These are phyloP conservation scores for Nansenia antarctica DNA, from an alignment of 2,113 vertebrate genomes.

Conservation along the genomic window DNA sequence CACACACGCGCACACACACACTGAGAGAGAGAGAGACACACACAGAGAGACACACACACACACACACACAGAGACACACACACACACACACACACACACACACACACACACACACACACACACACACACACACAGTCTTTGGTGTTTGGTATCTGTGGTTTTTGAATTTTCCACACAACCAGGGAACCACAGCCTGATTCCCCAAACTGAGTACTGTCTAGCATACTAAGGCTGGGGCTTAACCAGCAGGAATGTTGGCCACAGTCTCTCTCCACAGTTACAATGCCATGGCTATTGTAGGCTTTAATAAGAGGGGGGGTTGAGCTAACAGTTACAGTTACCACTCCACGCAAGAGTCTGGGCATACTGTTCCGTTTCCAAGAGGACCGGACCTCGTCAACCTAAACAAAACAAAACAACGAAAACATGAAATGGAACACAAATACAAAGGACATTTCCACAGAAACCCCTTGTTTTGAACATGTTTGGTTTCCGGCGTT, in stretches of 20 bases:
- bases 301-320: not conserved
- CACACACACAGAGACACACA: too few species aligned
- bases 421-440: not conserved
- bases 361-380: not conserved
- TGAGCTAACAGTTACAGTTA: too few species aligned
- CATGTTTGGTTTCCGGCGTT: too few species aligned
- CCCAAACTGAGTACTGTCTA: not conserved
- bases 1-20: too few species aligned
- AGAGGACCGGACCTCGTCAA: not conserved
- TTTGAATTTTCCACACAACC: not conserved
- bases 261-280: not conserved
- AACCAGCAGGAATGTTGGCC: slow-evolving; percentile 8
- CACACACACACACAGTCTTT: not conserved
- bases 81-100: too few species aligned
- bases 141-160: not conserved
- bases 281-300: not conserved
- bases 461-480: not conserved
- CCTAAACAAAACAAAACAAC: not conserved
- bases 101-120: too few species aligned
- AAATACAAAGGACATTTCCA: not conserved
- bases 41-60: too few species aligned
- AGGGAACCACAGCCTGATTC: not conserved
- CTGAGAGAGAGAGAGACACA: too few species aligned
- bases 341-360: not conserved
- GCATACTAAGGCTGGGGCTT: not conserved